Percentiles rank a stretch among this genome's conserved stretches.
Conservation (phyloP, 2,888 invertebrate genomes). For the Agrochola lychnidis region DNA sequence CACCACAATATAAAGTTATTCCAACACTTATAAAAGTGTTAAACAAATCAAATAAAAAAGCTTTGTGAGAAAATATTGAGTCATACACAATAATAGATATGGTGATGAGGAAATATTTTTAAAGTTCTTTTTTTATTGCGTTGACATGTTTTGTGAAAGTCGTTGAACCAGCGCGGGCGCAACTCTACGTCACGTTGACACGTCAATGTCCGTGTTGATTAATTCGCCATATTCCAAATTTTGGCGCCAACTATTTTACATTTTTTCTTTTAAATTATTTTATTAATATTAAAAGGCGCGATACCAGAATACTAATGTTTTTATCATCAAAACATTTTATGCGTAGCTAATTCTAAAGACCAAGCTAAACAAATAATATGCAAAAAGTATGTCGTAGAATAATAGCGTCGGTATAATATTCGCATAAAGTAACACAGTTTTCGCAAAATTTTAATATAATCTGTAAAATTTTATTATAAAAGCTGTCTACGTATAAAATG, state of each 20-base stretch:
- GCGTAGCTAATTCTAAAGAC: conserved; percentile 11
- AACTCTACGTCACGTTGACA: conserved; percentile 72
- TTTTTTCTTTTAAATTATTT: conserved; percentile 32
- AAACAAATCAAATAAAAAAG: conserved; percentile 59
- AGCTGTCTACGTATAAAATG: conserved; percentile 12
- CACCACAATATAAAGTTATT: conserved; percentile 15
- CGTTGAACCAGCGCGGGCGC: conserved; percentile 67
- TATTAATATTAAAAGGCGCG: conserved; percentile 23
- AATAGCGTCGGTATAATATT: conserved; percentile 48
- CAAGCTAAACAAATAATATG: conserved; percentile 47
- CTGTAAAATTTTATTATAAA: conserved; percentile 28
- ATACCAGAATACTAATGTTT: conserved; percentile 17
- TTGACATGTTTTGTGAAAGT: conserved; percentile 65
- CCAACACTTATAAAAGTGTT: conserved; percentile 35
- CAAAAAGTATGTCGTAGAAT: conserved; percentile 20
- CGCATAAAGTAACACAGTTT: conserved; percentile 38
- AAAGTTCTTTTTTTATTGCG: conserved; percentile 58
- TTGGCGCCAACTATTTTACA: conserved; percentile 62
- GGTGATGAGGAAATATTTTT: conserved; percentile 59
- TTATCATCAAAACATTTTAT: conserved; percentile 10
- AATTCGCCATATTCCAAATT: conserved; percentile 72
- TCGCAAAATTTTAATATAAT: conserved; percentile 24
- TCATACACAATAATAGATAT: conserved; percentile 65
- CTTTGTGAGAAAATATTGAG: conserved; percentile 63
- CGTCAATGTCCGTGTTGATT: conserved; percentile 73